These are phyloP conservation scores for Eueides isabella DNA, from an alignment of 1,140 invertebrate genomes.

Conservation along the genomic window DNA sequence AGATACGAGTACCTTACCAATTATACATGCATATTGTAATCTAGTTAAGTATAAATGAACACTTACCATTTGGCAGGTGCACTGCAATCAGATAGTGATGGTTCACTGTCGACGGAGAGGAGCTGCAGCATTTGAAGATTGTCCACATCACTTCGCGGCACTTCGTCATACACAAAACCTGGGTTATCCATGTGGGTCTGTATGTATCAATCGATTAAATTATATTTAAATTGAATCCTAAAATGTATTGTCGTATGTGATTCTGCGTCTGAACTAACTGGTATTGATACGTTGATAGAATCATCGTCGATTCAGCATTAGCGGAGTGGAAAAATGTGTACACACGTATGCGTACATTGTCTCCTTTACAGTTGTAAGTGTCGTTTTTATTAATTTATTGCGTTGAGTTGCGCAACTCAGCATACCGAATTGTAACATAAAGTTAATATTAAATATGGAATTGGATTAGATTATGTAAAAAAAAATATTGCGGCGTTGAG, in stretches of 20 bases:
- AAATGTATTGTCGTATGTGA: not conserved
- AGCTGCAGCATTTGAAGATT: not conserved
- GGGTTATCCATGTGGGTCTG: constrained; percentile 14
- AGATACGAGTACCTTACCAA: too few species aligned
- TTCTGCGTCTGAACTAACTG: constrained; percentile 9
- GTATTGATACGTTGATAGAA: constrained; percentile 19
- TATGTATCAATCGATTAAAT: not conserved
- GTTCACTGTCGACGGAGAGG: not conserved
- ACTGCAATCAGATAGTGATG: not conserved
- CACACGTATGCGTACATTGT: not conserved
- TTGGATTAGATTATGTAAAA: too few species aligned
- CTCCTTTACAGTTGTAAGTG: not conserved
- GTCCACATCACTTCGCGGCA: not conserved
- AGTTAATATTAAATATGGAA: too few species aligned
- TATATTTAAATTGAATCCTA: not conserved
- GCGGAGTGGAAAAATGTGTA: constrained; percentile 25
- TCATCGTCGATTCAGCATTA: constrained; percentile 26
- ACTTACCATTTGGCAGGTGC: not conserved
- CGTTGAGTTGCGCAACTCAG: too few species aligned
- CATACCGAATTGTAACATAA: too few species aligned
- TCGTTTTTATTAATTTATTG: too few species aligned
- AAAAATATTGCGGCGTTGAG: too few species aligned
- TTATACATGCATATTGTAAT: too few species aligned
- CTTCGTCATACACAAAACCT: constrained; percentile 18
- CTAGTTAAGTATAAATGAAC: too few species aligned